Base-by-base conservation (phyloP, 2,797 vertebrate genomes). In the Phoebastria nigripes region DNA sequence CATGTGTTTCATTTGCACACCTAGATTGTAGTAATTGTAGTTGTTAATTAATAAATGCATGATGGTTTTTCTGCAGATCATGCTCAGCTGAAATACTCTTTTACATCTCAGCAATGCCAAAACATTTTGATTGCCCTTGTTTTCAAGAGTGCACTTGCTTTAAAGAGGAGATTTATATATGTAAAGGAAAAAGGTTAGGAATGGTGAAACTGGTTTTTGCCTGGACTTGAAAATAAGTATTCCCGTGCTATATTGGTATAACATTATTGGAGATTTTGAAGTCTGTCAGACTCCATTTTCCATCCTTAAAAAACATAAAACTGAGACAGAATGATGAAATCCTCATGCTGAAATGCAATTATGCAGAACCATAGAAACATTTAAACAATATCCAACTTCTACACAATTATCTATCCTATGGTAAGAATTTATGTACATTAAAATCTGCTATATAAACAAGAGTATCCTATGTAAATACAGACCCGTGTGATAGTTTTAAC, bases 401-500 rank as follows among this genome's bases (percentile, higher is more conserved):
- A 89, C 25, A 49, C 46, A 62, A 28, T 72, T 70, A 69, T 26
- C 59, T 73, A 4, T 90, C 72, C 71, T 93, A 19, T 82, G 46
- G 46, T 86, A 83, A 86, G 44, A 78, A 56, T 66, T 85, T 52
- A 67, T 87, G 51, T 90, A 90, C 85, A 44, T 78, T 47, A 78
- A 88, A 88, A 70, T 70, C 74, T 92, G 42, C 62, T 94, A 35
- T 93, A 71, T 70, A 82, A 71, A 79, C 31, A 12, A 44, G n/a
- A 89, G 52, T 54, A 15, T 58, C 52, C 62, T 92, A 8, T 83
- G 56, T 95, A 95, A 94, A 92, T 90, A 76, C 4, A 94, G 80
- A 89, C 52, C 73, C 31, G 71, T 69, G 51, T 82, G 66, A 84
- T 92, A 71, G 52, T 94, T 96, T 80, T 78, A 87, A 88, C 90